phyloP scores from a whole-genome alignment of 2,113 vertebrate genomes.

The Aix galericulata region DNA sequence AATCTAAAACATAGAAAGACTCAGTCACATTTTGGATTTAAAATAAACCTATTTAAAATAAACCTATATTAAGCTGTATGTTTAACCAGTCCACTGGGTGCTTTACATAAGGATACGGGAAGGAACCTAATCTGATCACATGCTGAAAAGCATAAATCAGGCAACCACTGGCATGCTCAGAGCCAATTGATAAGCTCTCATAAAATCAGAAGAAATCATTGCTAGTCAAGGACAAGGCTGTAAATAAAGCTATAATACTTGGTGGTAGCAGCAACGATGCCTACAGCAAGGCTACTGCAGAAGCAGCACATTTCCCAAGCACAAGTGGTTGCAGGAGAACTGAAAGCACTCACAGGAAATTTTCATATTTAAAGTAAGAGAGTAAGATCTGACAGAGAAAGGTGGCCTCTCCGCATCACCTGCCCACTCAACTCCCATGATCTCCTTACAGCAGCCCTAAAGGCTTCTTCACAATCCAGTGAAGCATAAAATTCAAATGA shows the following conservation, averaged over 20 bases:
- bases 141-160: neutral
- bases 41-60: slow-evolving; percentile 18
- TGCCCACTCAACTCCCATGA: slow-evolving; percentile 7
- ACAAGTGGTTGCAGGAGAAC: neutral
- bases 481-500: neutral
- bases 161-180: neutral
- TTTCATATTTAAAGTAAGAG: neutral
- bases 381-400: neutral
- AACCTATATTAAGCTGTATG: neutral
- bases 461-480: neutral
- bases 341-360: neutral
- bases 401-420: neutral
- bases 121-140: neutral
- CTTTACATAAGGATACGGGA: neutral
- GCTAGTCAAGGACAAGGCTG: slow-evolving; percentile 20
- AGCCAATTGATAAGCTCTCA: slow-evolving; percentile 2
- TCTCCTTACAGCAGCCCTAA: neutral
- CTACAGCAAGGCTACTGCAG: neutral
- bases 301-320: neutral
- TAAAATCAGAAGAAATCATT: slow-evolving; percentile 36
- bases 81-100: neutral
- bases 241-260: slow-evolving; percentile 37
- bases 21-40: neutral
- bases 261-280: neutral
- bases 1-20: neutral